Base-by-base conservation (phyloP, 2,113 vertebrate species). In the Ophiodon elongatus region DNA sequence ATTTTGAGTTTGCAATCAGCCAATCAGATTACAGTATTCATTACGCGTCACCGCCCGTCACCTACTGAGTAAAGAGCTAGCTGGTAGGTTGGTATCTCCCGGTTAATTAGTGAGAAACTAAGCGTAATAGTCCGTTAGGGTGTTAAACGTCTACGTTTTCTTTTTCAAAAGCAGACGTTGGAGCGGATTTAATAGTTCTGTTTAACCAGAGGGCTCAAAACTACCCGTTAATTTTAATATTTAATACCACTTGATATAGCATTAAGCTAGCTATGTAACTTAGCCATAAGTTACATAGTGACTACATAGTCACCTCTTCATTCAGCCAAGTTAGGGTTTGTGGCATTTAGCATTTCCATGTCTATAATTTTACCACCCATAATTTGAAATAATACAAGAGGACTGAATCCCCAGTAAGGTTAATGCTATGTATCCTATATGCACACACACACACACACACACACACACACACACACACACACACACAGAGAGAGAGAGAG, bases 21-120 rank as follows among this genome's bases (percentile, higher is more conserved):
- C 86, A 91, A 85, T 90, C 73, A 86, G 29, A 79, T 68, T 4
- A 6, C 27, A 65, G n/a, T 1, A 50, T 23, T 71, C 1, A 64
- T 25, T 8, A 0, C 2, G 6, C 70, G n/a, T 88, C 80, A 86
- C 29, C 59, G 63, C 23, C 6, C 41, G 25, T 19, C 7, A 60
- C 57, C 70, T 72, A 62, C 19, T 0, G 31, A 73, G 39, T 1
- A 3, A 66, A 57, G 31, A 17, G 15, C 15, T 11, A 52, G 67
- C 68, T 1, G 85, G 84, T 85, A 77, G 14, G 67, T 27, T 25
- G 0, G 9, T 62, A 8, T 35, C 3, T 71, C 27, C 1, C 0
- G 31, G 39, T 27, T 45, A 27, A 59, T 57, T 14, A 57, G 11
- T 27, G n/a, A 57, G 8, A 59, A 23, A 50, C 45, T 2, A 17